These are phyloP conservation scores for Macropus fuliginosus DNA, from an alignment of 2,797 vertebrate species.

Conservation along the genomic window DNA sequence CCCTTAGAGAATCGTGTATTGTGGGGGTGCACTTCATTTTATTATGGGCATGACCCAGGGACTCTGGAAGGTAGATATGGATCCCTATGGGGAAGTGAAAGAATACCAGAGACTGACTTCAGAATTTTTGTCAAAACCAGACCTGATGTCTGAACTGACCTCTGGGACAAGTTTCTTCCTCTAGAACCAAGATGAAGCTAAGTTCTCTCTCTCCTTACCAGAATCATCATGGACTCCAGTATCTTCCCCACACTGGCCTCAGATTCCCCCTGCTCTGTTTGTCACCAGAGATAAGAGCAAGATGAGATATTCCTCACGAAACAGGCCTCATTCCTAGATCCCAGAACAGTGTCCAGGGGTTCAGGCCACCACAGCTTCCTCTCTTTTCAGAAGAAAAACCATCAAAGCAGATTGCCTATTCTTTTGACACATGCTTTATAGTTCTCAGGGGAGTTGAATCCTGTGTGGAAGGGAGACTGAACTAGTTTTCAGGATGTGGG, in stretches of 20 bases:
- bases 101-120: neutral
- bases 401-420: neutral
- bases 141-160: neutral
- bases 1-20: neutral
- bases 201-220: neutral
- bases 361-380: neutral
- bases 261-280: neutral
- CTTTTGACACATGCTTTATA: neutral
- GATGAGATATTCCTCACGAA: neutral
- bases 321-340: neutral
- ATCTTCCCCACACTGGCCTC: neutral
- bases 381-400: neutral
- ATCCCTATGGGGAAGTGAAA: neutral
- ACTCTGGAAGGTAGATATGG: neutral
- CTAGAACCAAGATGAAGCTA: neutral
- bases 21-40: neutral
- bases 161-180: neutral
- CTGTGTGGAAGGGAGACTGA: constrained; percentile 13
- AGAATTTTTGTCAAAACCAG: neutral
- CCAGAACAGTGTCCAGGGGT: neutral
- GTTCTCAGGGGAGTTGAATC: neutral
- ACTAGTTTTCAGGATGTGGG: neutral
- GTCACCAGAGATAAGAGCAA: neutral
- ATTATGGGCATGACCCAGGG: neutral
- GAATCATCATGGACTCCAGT: neutral